These are phyloP conservation scores for Pluvialis apricaria DNA, from an alignment of 2,113 vertebrate genomes.

Conservation along the genomic window DNA sequence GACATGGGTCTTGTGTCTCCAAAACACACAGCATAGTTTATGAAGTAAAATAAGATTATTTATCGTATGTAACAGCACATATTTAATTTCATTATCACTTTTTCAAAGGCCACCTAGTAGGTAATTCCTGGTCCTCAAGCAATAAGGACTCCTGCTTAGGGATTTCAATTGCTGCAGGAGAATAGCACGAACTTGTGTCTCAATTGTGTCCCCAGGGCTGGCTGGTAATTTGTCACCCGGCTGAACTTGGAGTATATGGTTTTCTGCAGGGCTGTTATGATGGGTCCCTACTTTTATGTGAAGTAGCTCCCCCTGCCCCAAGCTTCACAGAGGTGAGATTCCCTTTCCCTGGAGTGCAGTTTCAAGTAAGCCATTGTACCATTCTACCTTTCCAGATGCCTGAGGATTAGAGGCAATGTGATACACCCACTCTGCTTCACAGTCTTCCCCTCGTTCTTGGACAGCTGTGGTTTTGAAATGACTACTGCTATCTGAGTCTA, in stretches of 20 bases:
- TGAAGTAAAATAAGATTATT: background rate
- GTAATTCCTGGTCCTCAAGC: background rate
- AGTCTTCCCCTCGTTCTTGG: background rate
- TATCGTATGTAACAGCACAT: background rate
- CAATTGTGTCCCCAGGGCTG: background rate
- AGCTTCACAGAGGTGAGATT: background rate
- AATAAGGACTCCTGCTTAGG: background rate
- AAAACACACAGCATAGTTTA: background rate
- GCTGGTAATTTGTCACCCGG: background rate
- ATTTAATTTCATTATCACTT: background rate
- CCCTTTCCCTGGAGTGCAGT: background rate
- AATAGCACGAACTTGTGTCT: background rate
- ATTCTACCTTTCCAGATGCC: background rate
- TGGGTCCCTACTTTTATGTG: background rate
- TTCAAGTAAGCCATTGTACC: background rate
- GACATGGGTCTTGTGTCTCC: background rate
- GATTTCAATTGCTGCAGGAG: background rate
- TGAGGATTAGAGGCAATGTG: background rate
- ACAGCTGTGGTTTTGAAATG: background rate
- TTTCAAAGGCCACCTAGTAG: background rate
- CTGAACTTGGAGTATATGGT: background rate
- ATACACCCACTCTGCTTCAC: rapidly evolving
- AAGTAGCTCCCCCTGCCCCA: rapidly evolving
- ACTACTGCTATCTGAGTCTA: background rate
- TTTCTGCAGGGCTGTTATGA: background rate